A percentile compares a stretch with the other conserved stretches of the same genome.
phyloP scores from a whole-genome alignment of 2,797 vertebrate species.

The Pygocentrus nattereri region DNA sequence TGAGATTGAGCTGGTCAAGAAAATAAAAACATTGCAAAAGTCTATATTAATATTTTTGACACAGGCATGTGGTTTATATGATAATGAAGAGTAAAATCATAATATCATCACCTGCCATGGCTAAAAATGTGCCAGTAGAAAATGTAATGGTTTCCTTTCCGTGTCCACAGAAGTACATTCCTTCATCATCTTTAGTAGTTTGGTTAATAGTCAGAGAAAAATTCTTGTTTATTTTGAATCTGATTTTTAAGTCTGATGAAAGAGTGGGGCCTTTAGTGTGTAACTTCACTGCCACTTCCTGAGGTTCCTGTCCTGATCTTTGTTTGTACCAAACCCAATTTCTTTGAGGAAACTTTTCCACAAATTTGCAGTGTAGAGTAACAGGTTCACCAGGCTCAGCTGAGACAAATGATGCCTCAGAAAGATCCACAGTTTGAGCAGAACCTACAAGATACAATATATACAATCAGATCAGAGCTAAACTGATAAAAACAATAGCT shows the following conservation, averaged over 20 bases:
- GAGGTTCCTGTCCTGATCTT: background rate
- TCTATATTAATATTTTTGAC: too few relatives aligned
- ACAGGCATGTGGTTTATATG: background rate
- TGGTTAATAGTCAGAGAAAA: background rate
- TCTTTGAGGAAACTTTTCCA: background rate
- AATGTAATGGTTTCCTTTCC: background rate
- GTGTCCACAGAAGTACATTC: conserved; percentile 6
- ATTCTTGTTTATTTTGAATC: background rate
- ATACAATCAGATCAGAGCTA: background rate
- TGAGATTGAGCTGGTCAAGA: background rate
- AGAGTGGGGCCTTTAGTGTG: too few relatives aligned
- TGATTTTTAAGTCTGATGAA: too few relatives aligned
- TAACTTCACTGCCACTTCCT: background rate
- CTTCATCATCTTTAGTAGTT: background rate
- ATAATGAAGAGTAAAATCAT: too few relatives aligned
- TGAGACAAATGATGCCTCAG: background rate
- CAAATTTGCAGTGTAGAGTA: background rate
- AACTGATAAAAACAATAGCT: too few relatives aligned
- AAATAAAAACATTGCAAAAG: background rate
- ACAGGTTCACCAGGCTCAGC: background rate
- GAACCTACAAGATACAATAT: background rate
- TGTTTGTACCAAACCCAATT: conserved; percentile 14
- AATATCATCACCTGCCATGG: background rate
- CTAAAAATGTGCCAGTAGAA: background rate
- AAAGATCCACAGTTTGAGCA: background rate